These are phyloP conservation scores for Eupithecia tripunctaria DNA, from an alignment of 2,888 invertebrate species.

Conservation along the genomic window DNA sequence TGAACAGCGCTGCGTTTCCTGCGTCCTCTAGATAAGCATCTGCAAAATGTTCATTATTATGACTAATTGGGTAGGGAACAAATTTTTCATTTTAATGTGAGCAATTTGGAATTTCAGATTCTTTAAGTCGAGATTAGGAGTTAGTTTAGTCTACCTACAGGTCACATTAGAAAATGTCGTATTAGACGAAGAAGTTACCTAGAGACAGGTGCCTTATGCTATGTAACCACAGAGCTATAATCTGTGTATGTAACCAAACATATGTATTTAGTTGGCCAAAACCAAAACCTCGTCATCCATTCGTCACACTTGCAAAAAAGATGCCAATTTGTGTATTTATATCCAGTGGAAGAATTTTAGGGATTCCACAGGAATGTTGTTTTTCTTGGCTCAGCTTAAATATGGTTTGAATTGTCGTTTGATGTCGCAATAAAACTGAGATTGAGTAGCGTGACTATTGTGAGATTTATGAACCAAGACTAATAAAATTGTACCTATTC, in stretches of 20 bases:
- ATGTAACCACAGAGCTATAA: background rate
- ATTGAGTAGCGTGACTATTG: background rate
- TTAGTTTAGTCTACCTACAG: background rate
- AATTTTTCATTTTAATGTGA: background rate
- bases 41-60: background rate
- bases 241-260: background rate
- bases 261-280: too few species aligned
- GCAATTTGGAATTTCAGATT: background rate
- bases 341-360: background rate
- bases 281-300: too few species aligned
- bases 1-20: constrained; percentile 28
- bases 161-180: too few species aligned
- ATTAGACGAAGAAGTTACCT: too few species aligned
- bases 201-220: too few species aligned
- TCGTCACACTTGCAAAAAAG: too few species aligned
- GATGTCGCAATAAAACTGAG: constrained; percentile 1
- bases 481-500: background rate
- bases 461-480: background rate
- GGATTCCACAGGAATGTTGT: background rate
- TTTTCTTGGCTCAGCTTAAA: background rate
- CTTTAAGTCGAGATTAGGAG: background rate
- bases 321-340: too few species aligned
- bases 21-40: background rate
- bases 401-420: background rate
- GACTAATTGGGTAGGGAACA: background rate